Base-by-base conservation (phyloP, 1,140 invertebrate species). In the Oryctes rhinoceros region DNA sequence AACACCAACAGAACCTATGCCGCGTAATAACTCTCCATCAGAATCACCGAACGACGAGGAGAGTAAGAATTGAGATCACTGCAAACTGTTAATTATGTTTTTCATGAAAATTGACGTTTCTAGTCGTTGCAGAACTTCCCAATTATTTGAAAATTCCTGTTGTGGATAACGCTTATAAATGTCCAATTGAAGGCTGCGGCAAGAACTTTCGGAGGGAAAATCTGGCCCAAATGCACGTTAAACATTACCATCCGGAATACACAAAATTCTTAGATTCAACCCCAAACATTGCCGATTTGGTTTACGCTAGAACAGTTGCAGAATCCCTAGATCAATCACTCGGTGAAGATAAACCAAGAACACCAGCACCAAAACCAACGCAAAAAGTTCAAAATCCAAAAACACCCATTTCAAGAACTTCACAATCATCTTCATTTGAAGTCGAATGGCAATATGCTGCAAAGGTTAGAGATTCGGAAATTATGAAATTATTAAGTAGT, bases 121-220 rank as follows among this genome's bases (percentile, higher is more conserved):
- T 77, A 44, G 67, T 20, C 3, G 49, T 62, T 79, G 7, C 78
- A 76, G 78, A 78, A 77, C 53, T 80, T 44, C n/a, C 67, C 37
- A 81, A 81, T 49, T 79, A 48, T 77, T 81, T 86, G 10, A 87
- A 86, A 80, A 86, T 86, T 15, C 81, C 83, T 15, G 80, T 86
- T 39, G 82, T 94, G 76, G 91, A 94, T 49, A 93, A 92, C 83
- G 88, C 92, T 10, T 92, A 94, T 65, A 91, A 93, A 35, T 98
- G 96, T 88, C 94, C 94, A 0, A 93, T 94, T 78, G 92, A 94
- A 78, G 93, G 92, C 4, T 98, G 96, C 86, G 91, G 90, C 13
- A 98, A 98, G 88, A 94, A 93, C 81, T 98, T 97, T 86, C 90
- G 97, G 20, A 97, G 97, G 86, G 95, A 97, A 84, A 96, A 95